Conservation (phyloP, 1,140 invertebrate genomes). For the Pissodes strobi region DNA sequence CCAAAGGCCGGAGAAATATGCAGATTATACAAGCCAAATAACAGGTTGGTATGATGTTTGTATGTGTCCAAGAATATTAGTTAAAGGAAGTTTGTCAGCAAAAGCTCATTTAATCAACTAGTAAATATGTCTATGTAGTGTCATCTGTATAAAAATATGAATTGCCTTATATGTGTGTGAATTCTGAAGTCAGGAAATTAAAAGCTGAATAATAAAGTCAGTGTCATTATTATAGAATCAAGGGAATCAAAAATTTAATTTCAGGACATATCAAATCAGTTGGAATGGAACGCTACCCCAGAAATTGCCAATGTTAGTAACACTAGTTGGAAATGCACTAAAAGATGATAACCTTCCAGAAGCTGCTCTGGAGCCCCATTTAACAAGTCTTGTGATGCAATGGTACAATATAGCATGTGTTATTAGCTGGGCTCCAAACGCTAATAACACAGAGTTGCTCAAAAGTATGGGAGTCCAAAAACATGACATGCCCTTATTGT, state of each 20-base stretch:
- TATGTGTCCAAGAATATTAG: too few species aligned
- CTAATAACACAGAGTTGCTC: conserved; percentile 34
- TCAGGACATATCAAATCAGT: conserved; percentile 24
- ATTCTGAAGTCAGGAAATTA: too few species aligned
- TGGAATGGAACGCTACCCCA: conserved; percentile 41
- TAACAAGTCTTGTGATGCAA: conserved; percentile 41
- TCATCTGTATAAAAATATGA: too few species aligned
- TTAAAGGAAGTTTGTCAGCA: too few species aligned
- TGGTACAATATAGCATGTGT: conserved; percentile 44
- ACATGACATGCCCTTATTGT: conserved; percentile 43
- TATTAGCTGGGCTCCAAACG: conserved; percentile 35
- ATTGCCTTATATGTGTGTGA: too few species aligned
- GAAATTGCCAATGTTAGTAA: conserved; percentile 39
- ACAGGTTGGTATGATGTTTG: too few species aligned
- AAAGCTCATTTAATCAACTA: too few species aligned
- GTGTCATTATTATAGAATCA: too few species aligned
- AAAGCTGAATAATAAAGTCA: too few species aligned
- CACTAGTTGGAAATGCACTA: conserved; percentile 37
- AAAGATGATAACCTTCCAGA: conserved; percentile 38
- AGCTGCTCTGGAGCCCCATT: conserved; percentile 29
- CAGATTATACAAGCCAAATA: conserved; percentile 4
- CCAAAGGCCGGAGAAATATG: conserved; percentile 23
- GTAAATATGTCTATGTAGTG: too few species aligned
- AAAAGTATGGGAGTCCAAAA: conserved; percentile 43
- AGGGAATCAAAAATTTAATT: neutral